Evolutionary conservation across 2,113 vertebrate genomes (phyloP).

Genomic region (Peucedramus taeniatus): DNA sequence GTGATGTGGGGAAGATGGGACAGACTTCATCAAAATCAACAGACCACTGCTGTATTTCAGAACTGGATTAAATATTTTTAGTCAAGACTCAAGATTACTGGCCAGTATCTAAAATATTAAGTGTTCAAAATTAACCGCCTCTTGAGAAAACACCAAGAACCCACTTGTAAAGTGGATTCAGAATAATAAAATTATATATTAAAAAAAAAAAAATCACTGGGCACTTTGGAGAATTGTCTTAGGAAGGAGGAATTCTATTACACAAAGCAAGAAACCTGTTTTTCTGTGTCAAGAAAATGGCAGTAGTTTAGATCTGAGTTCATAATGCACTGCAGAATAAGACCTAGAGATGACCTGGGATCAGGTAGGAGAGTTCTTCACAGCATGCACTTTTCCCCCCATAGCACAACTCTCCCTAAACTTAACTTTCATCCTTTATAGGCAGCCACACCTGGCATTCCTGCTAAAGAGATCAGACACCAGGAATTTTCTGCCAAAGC

Average conservation of each 20-base stretch:
- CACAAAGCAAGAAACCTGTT: not conserved
- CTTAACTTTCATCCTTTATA: not conserved
- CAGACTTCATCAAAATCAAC: not conserved
- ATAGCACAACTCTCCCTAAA: not conserved
- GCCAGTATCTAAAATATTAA: not conserved
- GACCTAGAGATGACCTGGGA: not conserved
- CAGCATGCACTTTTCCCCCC: fast-evolving
- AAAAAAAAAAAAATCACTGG: not conserved
- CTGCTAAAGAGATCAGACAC: not conserved
- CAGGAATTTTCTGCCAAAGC: not conserved
- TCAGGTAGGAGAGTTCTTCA: not conserved
- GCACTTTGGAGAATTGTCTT: not conserved
- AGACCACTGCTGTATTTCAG: not conserved
- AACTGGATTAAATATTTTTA: not conserved
- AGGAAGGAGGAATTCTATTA: not conserved
- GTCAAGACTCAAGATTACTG: not conserved
- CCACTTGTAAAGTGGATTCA: not conserved
- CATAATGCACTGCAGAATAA: not conserved
- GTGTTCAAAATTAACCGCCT: not conserved
- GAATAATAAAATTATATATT: not conserved
- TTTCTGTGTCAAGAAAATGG: not conserved
- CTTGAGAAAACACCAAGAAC: not conserved
- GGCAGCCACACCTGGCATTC: not conserved
- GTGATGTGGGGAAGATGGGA: not conserved
- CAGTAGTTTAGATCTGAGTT: not conserved